Conservation (phyloP, 1,140 invertebrate genomes). For the Achroia grisella region DNA sequence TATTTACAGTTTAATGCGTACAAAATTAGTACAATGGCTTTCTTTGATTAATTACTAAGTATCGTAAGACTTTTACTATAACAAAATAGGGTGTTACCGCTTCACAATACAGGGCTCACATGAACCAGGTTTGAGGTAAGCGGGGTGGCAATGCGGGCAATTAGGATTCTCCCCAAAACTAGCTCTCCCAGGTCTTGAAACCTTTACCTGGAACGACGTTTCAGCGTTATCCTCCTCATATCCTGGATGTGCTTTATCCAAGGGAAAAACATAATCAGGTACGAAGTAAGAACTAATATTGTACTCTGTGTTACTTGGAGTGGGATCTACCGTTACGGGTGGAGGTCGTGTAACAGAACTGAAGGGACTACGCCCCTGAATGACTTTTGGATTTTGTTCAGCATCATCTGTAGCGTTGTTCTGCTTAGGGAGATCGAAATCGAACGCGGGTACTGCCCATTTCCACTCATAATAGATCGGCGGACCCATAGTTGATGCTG, state of each 20-base stretch:
- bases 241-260: slow-evolving; percentile 72
- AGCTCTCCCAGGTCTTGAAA: slow-evolving; percentile 60
- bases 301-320: slow-evolving; percentile 44
- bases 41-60: no score
- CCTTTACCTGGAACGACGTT: slow-evolving; percentile 75
- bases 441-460: slow-evolving; percentile 76
- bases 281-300: slow-evolving; percentile 69
- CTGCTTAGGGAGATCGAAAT: slow-evolving; percentile 69
- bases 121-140: slow-evolving; percentile 73
- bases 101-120: slow-evolving; percentile 75
- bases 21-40: no score
- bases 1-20: no score
- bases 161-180: slow-evolving; percentile 76
- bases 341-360: slow-evolving; percentile 33
- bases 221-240: slow-evolving; percentile 71
- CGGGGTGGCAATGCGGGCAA: slow-evolving; percentile 76
- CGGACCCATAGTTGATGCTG: slow-evolving; percentile 74
- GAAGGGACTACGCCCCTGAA: slow-evolving; percentile 37
- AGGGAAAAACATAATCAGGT: slow-evolving; percentile 75
- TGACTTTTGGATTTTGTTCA: slow-evolving; percentile 12
- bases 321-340: slow-evolving; percentile 21
- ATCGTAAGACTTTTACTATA: no score
- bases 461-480: slow-evolving; percentile 78
- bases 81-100: slow-evolving; percentile 36
- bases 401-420: slow-evolving; percentile 32